Conservation (phyloP, 2,797 vertebrate genomes). For the Parotocinclus haroldoi region DNA sequence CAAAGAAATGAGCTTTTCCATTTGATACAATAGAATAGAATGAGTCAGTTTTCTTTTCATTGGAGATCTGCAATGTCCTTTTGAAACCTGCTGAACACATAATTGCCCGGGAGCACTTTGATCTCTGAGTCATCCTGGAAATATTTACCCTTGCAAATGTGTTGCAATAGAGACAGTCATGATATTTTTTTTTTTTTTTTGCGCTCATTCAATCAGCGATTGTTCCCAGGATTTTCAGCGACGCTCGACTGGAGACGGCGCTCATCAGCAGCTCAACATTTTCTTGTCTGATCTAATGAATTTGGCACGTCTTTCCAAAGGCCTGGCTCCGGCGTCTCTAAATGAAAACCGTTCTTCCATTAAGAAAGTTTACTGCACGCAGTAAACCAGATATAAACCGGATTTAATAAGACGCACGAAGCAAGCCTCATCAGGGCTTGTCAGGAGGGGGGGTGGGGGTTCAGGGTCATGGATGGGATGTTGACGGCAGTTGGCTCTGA, state of each 20-base stretch:
- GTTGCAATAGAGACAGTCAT: conserved; percentile 2
- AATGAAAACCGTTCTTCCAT: too few relatives aligned
- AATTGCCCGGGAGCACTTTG: conserved; percentile 27
- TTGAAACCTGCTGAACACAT: conserved; percentile 2
- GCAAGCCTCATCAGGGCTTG: too few relatives aligned
- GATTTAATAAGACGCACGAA: too few relatives aligned
- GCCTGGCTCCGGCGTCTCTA: too few relatives aligned
- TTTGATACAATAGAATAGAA: not conserved
- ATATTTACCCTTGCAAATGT: conserved; percentile 17
- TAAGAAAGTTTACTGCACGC: too few relatives aligned
- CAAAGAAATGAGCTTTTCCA: not conserved
- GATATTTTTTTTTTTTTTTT: not conserved
- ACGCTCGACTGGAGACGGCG: not conserved
- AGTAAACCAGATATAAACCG: too few relatives aligned
- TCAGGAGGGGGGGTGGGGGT: too few relatives aligned
- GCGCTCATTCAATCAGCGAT: too few relatives aligned
- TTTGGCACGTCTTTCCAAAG: too few relatives aligned
- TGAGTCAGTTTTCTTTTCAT: conserved; percentile 23
- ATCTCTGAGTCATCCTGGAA: conserved; percentile 31
- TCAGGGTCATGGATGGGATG: too few relatives aligned
- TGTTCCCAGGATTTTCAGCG: not conserved
- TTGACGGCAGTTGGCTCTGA: too few relatives aligned
- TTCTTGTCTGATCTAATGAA: too few relatives aligned
- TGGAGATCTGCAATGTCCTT: not conserved
- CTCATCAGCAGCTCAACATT: not conserved